A percentile compares a stretch with the other conserved stretches of the same genome.
Evolutionary conservation across 1,140 invertebrate species (phyloP).

Genomic region (Drosophila repleta): DNA sequence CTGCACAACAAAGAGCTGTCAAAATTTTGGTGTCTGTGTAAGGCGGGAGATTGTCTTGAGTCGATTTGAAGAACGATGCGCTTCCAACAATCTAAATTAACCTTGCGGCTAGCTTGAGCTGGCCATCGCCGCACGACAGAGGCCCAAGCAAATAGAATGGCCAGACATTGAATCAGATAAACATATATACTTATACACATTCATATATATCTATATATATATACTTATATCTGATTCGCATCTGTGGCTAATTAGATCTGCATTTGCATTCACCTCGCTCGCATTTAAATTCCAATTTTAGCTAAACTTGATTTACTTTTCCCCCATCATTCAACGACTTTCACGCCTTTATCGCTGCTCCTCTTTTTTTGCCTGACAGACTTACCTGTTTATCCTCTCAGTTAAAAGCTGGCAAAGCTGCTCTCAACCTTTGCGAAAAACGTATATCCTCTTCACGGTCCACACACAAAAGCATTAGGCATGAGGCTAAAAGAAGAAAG

Average conservation of each 20-base stretch:
- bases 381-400: constrained; percentile 13
- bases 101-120: constrained; percentile 25
- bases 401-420: constrained; percentile 1
- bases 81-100: constrained; percentile 21
- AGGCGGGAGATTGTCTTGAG: constrained; percentile 23
- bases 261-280: constrained; percentile 1
- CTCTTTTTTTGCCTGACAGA: background rate
- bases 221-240: background rate
- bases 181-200: background rate
- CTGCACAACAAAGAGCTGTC: background rate
- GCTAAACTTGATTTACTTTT: background rate
- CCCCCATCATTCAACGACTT: constrained; percentile 9
- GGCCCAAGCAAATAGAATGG: constrained; percentile 32
- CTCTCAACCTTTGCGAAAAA: background rate
- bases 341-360: constrained; percentile 1
- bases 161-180: constrained; percentile 6
- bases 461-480: background rate
- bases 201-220: background rate
- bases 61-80: constrained; percentile 22
- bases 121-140: constrained; percentile 20
- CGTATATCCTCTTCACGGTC: background rate
- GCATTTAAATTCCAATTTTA: background rate
- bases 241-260: constrained; percentile 12
- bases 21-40: constrained; percentile 15
- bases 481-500: too few relatives aligned